phyloP scores from a whole-genome alignment of 2,113 vertebrate genomes.

The Ranitomeya imitator region DNA sequence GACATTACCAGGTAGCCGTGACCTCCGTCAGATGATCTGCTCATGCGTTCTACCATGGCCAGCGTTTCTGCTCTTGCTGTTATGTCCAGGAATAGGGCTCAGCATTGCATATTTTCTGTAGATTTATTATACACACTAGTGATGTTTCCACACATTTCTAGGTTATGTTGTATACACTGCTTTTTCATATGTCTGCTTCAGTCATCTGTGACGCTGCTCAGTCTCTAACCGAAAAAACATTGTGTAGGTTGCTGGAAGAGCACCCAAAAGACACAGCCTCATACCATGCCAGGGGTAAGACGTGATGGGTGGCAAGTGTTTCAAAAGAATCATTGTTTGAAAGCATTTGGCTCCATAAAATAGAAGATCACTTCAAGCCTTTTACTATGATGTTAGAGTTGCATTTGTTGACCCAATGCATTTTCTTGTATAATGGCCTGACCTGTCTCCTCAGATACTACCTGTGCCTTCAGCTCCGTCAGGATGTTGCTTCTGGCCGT shows the following conservation, averaged over 20 bases:
- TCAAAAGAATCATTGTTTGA: background rate
- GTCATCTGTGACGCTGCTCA: too few relatives aligned
- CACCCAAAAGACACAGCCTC: too few relatives aligned
- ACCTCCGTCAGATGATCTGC: background rate
- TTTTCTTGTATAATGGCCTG: background rate
- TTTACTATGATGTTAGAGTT: background rate
- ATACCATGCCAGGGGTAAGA: too few relatives aligned
- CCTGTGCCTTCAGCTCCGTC: constrained; percentile 85
- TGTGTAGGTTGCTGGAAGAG: too few relatives aligned
- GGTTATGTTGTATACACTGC: too few relatives aligned
- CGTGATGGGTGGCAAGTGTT: background rate
- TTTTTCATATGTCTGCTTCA: too few relatives aligned
- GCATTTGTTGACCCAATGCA: background rate
- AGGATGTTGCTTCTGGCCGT: constrained; percentile 81
- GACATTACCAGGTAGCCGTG: constrained; percentile 90
- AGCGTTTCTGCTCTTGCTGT: background rate
- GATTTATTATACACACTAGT: too few relatives aligned
- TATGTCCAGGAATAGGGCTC: background rate
- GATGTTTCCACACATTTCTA: too few relatives aligned
- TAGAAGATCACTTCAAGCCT: background rate
- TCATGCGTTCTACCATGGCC: background rate
- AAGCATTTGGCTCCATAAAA: background rate
- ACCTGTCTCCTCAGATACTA: constrained; percentile 75
- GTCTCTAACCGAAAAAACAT: too few relatives aligned
- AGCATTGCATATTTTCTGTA: too few relatives aligned